Base-by-base conservation (phyloP, 2,113 vertebrate species). In the Carassius carassius region DNA sequence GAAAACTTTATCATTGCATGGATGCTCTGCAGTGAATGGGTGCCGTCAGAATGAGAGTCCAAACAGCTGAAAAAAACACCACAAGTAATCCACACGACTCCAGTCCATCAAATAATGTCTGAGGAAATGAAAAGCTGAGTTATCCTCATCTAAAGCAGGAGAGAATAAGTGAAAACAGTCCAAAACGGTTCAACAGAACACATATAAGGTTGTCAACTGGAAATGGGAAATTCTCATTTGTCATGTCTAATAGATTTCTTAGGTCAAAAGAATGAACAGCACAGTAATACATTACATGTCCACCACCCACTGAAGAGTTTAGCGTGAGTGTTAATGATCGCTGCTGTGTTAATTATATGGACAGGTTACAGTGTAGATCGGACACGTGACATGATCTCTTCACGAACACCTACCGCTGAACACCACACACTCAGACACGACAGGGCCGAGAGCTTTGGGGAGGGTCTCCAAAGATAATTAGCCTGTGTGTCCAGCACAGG, bases 331-430 rank as follows among this genome's bases (percentile, higher is more conserved):
- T 63, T 78, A 83, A 83, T 83, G 70, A 83, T 10, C 75, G 70
- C n/a, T 83, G 70, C n/a, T 83, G 37, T 75, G 56, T 75, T 63
- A 78, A 67, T 54, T 44, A 51, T 32, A 44, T 47, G 62, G 19
- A 78, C 73, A 37, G 78, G 32, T 85, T 67, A 73, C 51, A 73
- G 51, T 74, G 19, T 37, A 25, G 84, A 83, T 25, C 17, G 9
- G 14, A 11, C 75, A 84, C 44, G 19, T 29, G 29, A 72, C 81
- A 73, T 49, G 81, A 56, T 56, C 76, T 67, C 54, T 17, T 49
- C 89, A 92, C 92, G 91, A 91, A 92, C 90, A 89, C 74, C 32
- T 29, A 35, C 37, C 13, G 19, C 82, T 65, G 72, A 63, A 62
- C 3, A 13, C 44, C n/a, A 3, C 29, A n/a, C 54, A 13, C 54